These are phyloP conservation scores for Umimayanthus chanpuru DNA, from an alignment of 92 coral and sea anemone genomes.

Conservation along the genomic window DNA sequence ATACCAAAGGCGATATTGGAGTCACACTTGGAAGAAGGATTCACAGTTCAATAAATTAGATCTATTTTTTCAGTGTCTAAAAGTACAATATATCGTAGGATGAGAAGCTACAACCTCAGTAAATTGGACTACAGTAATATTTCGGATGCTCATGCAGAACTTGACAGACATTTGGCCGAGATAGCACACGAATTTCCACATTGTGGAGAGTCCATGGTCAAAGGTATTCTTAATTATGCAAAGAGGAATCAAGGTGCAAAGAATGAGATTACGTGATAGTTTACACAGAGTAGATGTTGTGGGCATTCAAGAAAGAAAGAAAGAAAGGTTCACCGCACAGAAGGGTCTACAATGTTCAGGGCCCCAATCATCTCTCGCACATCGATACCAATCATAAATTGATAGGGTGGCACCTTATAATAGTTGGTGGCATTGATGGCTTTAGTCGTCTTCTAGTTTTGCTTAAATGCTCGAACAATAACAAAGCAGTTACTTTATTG, in stretches of 20 bases:
- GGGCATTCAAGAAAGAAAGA: slow-evolving; percentile 24
- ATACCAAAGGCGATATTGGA: no score
- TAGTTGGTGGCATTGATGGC: slow-evolving; percentile 47
- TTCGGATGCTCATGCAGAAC: background rate
- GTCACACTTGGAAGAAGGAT: no score
- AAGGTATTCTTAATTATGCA: background rate
- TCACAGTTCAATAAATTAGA: no score
- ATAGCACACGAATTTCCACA: no score
- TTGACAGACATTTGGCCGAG: no score
- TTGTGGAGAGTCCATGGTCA: no score
- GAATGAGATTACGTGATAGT: no score
- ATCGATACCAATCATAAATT: slow-evolving; percentile 53
- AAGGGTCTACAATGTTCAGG: slow-evolving; percentile 48
- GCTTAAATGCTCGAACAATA: slow-evolving; percentile 36
- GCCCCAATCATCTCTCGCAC: slow-evolving; percentile 53
- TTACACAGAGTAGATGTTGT: background rate
- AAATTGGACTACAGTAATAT: no score
- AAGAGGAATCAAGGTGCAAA: no score
- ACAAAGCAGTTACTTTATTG: slow-evolving; percentile 41
- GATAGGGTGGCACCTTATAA: slow-evolving; percentile 45
- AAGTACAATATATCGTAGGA: no score
- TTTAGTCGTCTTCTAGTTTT: slow-evolving; percentile 45
- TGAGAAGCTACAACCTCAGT: no score
- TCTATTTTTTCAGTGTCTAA: no score
- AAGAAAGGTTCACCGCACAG: slow-evolving; percentile 43